Percentiles rank a stretch among this genome's conserved stretches.
Conservation (phyloP, 1,140 invertebrate genomes). For the Brachionus koreanus region DNA sequence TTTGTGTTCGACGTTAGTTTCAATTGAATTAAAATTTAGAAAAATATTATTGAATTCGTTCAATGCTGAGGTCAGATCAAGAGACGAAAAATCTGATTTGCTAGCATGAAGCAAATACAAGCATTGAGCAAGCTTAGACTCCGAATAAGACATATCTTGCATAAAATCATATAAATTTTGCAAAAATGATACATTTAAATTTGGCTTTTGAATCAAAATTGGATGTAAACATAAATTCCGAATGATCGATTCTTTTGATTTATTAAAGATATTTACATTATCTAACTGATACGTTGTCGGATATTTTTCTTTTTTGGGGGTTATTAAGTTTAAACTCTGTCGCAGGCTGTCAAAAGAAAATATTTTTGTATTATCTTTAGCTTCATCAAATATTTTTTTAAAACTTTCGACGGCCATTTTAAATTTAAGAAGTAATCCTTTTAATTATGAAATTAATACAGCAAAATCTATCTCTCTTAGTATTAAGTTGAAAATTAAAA, state of each 20-base stretch:
- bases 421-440: too few relatives aligned
- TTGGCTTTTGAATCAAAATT: neutral
- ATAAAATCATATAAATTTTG: neutral
- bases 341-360: too few relatives aligned
- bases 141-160: neutral
- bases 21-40: neutral
- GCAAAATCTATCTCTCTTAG: too few relatives aligned
- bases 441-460: too few relatives aligned
- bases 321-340: too few relatives aligned
- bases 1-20: too few relatives aligned
- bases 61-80: neutral
- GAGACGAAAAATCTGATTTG: neutral
- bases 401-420: too few relatives aligned
- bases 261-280: neutral
- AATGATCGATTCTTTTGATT: neutral
- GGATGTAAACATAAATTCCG: neutral
- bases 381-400: too few relatives aligned
- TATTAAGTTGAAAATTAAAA: too few relatives aligned
- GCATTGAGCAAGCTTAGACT: neutral
- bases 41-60: neutral
- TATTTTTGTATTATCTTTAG: too few relatives aligned
- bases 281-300: neutral
- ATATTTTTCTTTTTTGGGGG: too few relatives aligned
- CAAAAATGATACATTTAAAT: neutral
- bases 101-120: neutral